phyloP scores from a whole-genome alignment of 2,797 vertebrate species.

The Orestias chungarensis region DNA sequence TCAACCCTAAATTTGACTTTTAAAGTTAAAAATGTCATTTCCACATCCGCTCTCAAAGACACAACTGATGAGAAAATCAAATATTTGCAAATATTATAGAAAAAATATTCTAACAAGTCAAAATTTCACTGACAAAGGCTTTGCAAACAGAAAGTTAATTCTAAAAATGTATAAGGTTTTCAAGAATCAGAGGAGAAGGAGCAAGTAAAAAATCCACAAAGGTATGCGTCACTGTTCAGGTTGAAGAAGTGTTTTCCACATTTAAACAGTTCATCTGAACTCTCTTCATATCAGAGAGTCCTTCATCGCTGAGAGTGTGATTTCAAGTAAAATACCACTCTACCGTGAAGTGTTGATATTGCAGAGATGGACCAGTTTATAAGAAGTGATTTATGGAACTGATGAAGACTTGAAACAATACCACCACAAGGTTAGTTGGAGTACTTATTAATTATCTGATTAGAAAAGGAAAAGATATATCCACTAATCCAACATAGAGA shows the following conservation, averaged over 20 bases:
- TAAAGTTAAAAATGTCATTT: background rate
- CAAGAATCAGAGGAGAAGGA: background rate
- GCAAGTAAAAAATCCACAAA: slow-evolving; percentile 8
- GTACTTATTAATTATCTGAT: background rate
- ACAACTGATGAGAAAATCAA: background rate
- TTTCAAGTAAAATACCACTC: slow-evolving; percentile 27
- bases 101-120: background rate
- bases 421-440: background rate
- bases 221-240: slow-evolving; percentile 7
- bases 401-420: background rate
- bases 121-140: background rate
- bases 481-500: background rate
- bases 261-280: slow-evolving; percentile 15
- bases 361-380: slow-evolving; percentile 10
- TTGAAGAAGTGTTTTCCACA: background rate
- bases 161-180: background rate
- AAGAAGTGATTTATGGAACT: background rate
- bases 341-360: background rate
- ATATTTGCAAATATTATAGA: background rate
- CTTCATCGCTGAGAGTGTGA: slow-evolving; percentile 10
- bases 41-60: background rate
- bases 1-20: background rate
- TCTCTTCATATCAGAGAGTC: slow-evolving; percentile 12
- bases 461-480: background rate
- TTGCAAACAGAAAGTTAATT: background rate